These are phyloP conservation scores for Nicator chloris DNA, from an alignment of 2,113 vertebrate species.

Conservation along the genomic window DNA sequence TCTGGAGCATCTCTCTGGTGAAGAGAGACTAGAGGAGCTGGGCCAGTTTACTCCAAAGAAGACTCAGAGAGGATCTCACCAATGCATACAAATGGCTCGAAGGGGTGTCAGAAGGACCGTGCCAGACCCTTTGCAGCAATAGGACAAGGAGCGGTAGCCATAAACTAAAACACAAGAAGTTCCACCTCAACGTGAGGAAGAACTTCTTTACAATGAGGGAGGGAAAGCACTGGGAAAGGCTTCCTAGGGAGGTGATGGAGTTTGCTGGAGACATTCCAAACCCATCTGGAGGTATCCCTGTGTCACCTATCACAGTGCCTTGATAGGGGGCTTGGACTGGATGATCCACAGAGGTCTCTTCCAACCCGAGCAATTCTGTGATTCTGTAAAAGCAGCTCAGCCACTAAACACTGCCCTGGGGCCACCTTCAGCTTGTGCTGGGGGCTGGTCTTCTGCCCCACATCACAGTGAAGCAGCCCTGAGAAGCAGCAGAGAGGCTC, in stretches of 20 bases:
- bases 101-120: not conserved
- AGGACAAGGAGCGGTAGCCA: not conserved
- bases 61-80: not conserved
- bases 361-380: not conserved
- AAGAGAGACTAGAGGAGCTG: not conserved
- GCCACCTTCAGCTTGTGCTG: not conserved
- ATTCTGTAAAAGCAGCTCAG: not conserved
- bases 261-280: not conserved
- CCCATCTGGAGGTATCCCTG: not conserved
- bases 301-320: not conserved
- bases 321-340: not conserved
- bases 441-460: fast-evolving
- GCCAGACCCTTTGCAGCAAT: not conserved
- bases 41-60: not conserved
- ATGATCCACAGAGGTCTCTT: not conserved
- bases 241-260: not conserved
- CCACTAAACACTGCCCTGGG: not conserved
- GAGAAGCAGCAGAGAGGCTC: not conserved
- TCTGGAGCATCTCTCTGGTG: not conserved
- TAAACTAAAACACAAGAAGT: not conserved
- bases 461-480: too few species aligned
- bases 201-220: not conserved
- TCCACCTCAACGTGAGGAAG: not conserved
- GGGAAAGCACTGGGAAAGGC: not conserved
- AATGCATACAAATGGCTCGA: not conserved